phyloP scores from a whole-genome alignment of 2,888 invertebrate genomes.

The Erebia aethiops region DNA sequence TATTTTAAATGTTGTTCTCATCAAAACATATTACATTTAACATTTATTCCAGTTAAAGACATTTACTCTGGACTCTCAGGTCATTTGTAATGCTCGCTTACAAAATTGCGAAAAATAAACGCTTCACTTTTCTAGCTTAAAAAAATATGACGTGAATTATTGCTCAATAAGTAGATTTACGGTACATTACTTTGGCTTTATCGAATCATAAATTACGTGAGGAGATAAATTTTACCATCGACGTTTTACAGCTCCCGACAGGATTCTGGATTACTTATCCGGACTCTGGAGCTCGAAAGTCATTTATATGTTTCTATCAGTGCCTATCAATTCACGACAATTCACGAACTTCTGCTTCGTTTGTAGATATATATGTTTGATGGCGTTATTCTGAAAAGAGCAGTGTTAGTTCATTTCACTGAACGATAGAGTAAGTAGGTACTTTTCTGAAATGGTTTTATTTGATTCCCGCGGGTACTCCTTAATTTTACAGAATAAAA shows the following conservation, averaged over 20 bases:
- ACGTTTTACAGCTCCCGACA: conserved; percentile 16
- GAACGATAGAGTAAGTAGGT: too few species aligned
- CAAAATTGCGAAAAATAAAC: conserved; percentile 6
- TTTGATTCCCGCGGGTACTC: too few species aligned
- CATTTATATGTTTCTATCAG: neutral
- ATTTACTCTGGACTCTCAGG: neutral
- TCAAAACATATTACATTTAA: too few species aligned
- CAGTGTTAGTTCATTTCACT: neutral
- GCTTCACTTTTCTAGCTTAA: neutral
- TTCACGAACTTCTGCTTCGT: neutral
- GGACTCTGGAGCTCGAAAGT: neutral
- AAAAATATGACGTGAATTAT: conserved; percentile 16
- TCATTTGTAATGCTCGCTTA: neutral
- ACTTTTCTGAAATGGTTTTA: too few species aligned
- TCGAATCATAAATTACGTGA: conserved; percentile 20
- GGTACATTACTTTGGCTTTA: conserved; percentile 15
- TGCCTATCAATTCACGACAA: neutral
- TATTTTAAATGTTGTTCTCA: too few species aligned
- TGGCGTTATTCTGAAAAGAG: neutral
- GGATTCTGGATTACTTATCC: neutral
- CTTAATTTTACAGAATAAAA: too few species aligned
- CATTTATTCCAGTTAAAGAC: too few species aligned
- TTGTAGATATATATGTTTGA: neutral
- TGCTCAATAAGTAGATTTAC: conserved; percentile 18
- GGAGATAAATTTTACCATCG: conserved; percentile 13